Evolutionary conservation across 2,113 vertebrate species (phyloP).

Genomic region (Cygnus atratus): DNA sequence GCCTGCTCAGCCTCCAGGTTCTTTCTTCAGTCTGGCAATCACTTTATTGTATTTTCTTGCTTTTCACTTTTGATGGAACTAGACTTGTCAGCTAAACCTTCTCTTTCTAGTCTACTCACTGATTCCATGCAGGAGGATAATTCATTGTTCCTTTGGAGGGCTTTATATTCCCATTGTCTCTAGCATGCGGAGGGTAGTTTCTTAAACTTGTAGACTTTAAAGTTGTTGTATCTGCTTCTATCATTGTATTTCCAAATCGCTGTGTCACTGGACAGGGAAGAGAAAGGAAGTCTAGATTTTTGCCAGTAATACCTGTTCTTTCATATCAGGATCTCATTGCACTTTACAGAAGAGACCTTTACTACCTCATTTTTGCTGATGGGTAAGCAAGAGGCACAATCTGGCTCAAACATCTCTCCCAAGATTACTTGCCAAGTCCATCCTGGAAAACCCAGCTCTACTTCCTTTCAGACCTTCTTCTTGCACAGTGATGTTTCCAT

Average conservation of each 20-base stretch:
- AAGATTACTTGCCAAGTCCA: neutral
- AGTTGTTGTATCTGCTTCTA: neutral
- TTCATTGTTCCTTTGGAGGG: neutral
- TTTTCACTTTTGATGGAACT: neutral
- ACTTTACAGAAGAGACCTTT: neutral
- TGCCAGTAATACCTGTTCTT: neutral
- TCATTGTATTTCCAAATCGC: neutral
- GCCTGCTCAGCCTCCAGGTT: neutral
- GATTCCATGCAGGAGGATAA: neutral
- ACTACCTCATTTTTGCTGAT: neutral
- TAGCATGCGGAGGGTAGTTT: fast-evolving
- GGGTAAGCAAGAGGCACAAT: neutral
- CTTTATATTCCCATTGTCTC: neutral
- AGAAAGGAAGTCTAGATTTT: neutral
- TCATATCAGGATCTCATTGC: neutral
- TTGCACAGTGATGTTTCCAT: neutral
- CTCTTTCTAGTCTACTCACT: neutral
- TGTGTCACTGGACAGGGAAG: neutral
- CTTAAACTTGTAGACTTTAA: neutral
- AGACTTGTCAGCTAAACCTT: neutral
- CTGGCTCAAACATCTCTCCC: neutral
- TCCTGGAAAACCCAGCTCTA: neutral
- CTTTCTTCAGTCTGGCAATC: neutral
- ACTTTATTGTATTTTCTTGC: neutral
- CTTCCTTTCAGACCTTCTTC: neutral